Percentiles rank a stretch among this genome's conserved stretches.
phyloP scores from a whole-genome alignment of 1,140 invertebrate species.

The Solenopsis fugax region DNA sequence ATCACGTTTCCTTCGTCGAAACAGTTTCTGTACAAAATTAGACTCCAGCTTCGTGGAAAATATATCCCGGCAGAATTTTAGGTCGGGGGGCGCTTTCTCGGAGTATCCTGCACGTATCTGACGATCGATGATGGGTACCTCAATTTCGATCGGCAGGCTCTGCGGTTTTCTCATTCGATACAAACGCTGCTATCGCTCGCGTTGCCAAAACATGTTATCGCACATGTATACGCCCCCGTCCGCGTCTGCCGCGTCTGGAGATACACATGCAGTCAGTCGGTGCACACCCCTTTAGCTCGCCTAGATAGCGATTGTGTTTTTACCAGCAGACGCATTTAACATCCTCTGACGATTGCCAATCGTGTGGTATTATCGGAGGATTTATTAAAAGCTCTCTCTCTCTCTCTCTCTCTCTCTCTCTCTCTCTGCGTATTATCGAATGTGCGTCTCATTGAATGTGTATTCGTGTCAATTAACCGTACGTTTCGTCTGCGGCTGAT shows the following conservation, averaged over 20 bases:
- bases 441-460: constrained; percentile 8
- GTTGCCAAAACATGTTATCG: constrained; percentile 75
- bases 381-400: constrained; percentile 47
- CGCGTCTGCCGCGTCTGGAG: constrained; percentile 54
- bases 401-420: neutral
- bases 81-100: neutral
- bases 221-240: constrained; percentile 71
- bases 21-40: neutral
- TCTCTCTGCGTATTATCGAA: constrained; percentile 21
- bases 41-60: neutral
- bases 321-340: constrained; percentile 27
- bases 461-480: constrained; percentile 7
- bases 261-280: constrained; percentile 47
- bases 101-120: neutral
- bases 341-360: constrained; percentile 33
- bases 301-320: constrained; percentile 68
- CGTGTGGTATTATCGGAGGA: constrained; percentile 16
- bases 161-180: neutral
- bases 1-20: neutral
- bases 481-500: neutral
- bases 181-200: constrained; percentile 56
- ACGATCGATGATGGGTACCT: neutral
- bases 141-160: neutral
- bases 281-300: constrained; percentile 69
- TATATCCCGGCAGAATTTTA: neutral